phyloP scores from a whole-genome alignment of 2,797 vertebrate genomes.

The Cryptoblepharus egeriae region DNA sequence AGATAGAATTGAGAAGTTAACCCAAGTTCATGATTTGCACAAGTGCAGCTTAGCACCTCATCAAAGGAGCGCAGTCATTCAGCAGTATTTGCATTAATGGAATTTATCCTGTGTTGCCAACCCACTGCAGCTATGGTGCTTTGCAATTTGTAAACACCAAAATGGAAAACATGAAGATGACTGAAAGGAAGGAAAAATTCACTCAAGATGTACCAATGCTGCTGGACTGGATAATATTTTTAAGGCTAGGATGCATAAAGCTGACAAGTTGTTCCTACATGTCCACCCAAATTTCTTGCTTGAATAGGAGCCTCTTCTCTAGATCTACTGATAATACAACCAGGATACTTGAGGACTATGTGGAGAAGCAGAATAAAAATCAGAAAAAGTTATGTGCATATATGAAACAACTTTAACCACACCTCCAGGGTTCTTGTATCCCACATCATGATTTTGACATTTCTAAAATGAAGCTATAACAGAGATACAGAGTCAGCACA shows the following conservation, averaged over 20 bases:
- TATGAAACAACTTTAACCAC: neutral
- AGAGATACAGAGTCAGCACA: neutral
- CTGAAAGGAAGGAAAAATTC: conserved; percentile 17
- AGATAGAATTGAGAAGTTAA: conserved; percentile 9
- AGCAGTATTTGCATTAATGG: conserved; percentile 21
- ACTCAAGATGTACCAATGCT: neutral
- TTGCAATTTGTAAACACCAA: conserved; percentile 19
- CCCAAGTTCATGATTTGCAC: conserved; percentile 36
- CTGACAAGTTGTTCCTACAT: neutral
- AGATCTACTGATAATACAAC: no score
- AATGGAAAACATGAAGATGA: conserved; percentile 1
- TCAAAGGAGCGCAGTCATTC: neutral
- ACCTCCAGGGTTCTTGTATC: no score
- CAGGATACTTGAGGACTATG: neutral
- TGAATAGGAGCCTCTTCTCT: no score
- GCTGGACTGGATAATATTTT: neutral
- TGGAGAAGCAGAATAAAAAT: neutral
- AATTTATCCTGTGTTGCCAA: conserved; percentile 12
- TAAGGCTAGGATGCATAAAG: neutral
- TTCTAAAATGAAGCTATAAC: neutral
- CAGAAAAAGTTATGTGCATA: neutral
- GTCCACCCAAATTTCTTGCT: neutral
- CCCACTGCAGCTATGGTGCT: neutral
- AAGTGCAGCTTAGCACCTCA: conserved; percentile 20
- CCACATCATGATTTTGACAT: neutral